phyloP scores from a whole-genome alignment of 2,888 invertebrate genomes.

The Sussaba pulchella region DNA sequence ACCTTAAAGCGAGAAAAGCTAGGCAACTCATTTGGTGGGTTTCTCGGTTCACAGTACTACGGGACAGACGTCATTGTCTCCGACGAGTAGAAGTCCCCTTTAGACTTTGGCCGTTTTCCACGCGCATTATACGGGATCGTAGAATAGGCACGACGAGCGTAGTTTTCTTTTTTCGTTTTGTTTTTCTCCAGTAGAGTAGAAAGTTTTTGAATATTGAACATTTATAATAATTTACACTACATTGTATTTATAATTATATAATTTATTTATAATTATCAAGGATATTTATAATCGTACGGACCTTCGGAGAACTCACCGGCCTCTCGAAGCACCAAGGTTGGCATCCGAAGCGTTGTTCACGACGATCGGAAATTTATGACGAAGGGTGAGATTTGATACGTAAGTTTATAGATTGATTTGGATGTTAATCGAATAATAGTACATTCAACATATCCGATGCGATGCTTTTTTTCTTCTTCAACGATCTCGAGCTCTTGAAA shows the following conservation, averaged over 20 bases:
- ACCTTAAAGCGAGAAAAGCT: too few species aligned
- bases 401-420: slow-evolving; percentile 18
- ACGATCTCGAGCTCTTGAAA: background rate
- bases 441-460: background rate
- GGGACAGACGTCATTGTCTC: slow-evolving; percentile 95
- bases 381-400: slow-evolving; percentile 2
- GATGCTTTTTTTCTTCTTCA: background rate
- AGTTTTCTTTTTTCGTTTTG: background rate
- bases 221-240: too few species aligned
- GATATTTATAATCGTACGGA: slow-evolving; percentile 54
- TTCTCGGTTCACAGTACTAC: slow-evolving; percentile 98
- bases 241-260: too few species aligned
- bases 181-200: background rate
- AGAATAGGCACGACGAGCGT: slow-evolving; percentile 27
- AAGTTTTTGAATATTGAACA: background rate
- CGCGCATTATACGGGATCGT: slow-evolving; percentile 93
- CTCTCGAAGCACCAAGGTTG: too few species aligned
- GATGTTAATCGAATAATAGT: slow-evolving; percentile 26
- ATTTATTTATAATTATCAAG: too few species aligned
- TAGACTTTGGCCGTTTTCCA: slow-evolving; percentile 96
- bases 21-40: slow-evolving; percentile 91
- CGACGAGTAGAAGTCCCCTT: slow-evolving; percentile 94
- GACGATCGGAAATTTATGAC: too few species aligned
- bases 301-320: slow-evolving; percentile 73
- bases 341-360: too few species aligned